Evolutionary conservation across 2,113 vertebrate species (phyloP), one percentile per base, ranked within the genome.

Genomic region (Orthonyx spaldingii): DNA sequence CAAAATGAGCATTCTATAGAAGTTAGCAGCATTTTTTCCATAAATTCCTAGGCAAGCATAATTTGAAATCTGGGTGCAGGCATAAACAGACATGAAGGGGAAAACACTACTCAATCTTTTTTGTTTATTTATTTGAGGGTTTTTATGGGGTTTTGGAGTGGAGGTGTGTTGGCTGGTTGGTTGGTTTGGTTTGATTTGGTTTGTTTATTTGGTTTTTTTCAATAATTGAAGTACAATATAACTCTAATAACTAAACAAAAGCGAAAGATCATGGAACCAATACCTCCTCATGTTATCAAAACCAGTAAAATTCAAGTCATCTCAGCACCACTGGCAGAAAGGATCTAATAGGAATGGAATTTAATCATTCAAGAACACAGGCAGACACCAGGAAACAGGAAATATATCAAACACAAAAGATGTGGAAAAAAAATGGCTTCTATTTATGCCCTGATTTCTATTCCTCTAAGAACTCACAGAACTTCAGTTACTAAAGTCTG

Each of bases 151-250:
- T 30, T 66, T 85, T 57, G 10, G 24, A 47, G 42, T 32, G 6
- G 6, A 10, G 1, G 6, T 2, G 14, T 7, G 9, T 12, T 39
- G 52, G 14, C 5, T 47, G 20, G 5, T 15, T 42, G 11, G 6
- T 42, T 75, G 17, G 7, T 33, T 64, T 84, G 16, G 1, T 53
- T 78, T 41, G 27, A 16, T 44, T 69, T 4, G 6, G 16, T 55
- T 24, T 17, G 2, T 32, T 39, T 21, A 18, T 33, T 35, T 35
- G 23, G 7, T 9, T 27, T 60, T 28, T 50, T 74, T 44, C 15
- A 32, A 55, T 41, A 74, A 37, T 23, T n/a, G 8, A 49, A 80
- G 14, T 57, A 22, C 11, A 41, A 10, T 12, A 11, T 33, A 71
- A 46, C 15, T 71, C 11, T 10, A 68, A 16, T 37, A 80, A 44